Evolutionary conservation across 64 coral and sea anemone genomes (phyloP).

Genomic region (Cladopsammia gracilis): DNA sequence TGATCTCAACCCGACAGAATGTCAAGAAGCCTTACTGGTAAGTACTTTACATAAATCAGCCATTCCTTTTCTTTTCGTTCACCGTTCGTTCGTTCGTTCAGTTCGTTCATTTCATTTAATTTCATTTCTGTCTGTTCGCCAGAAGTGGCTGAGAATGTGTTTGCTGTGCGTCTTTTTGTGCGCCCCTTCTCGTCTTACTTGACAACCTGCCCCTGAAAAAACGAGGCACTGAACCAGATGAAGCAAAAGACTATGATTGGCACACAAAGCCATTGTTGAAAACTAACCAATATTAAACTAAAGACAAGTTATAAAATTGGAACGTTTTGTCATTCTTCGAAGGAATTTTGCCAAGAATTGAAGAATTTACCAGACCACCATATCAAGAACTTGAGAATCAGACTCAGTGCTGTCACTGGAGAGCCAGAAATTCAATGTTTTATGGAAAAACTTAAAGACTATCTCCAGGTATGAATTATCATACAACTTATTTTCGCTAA

Average conservation of each 20-base stretch:
- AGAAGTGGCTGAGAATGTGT: too few species aligned
- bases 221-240: too few species aligned
- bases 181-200: too few species aligned
- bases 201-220: too few species aligned
- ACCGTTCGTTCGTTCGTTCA: not conserved
- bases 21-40: constrained; percentile 75
- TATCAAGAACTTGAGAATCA: constrained; percentile 61
- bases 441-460: constrained; percentile 72
- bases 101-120: not conserved
- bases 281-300: not conserved
- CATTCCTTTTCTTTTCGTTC: not conserved
- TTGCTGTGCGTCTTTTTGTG: too few species aligned
- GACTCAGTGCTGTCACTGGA: constrained; percentile 71
- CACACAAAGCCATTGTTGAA: too few species aligned
- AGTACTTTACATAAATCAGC: not conserved
- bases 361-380: constrained; percentile 41
- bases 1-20: constrained; percentile 77
- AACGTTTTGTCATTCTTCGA: not conserved
- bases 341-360: constrained; percentile 82
- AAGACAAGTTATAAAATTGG: not conserved
- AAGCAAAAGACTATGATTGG: too few species aligned
- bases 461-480: constrained; percentile 56
- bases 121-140: too few species aligned
- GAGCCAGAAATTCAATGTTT: constrained; percentile 82
- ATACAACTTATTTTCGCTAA: too few species aligned